Base-by-base conservation (phyloP, 1,140 invertebrate genomes). In the Anadara kagoshimensis region DNA sequence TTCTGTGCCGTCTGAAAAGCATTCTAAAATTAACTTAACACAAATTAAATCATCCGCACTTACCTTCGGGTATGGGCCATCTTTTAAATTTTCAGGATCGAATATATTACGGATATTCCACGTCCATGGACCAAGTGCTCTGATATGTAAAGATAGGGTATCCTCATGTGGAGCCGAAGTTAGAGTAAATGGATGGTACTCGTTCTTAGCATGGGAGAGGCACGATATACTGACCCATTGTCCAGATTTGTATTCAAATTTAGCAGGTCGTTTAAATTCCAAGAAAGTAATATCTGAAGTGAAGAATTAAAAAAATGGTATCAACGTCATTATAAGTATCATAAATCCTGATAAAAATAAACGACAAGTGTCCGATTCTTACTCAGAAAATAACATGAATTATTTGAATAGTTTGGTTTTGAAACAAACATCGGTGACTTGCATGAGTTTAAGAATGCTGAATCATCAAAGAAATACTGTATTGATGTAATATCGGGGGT, bases 81-180 rank as follows among this genome's bases (percentile, higher is more conserved):
- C 95, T 0, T 94, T 94, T 85, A 96, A 95, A 81, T 95, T 97
- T 85, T 97, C 98, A 1, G 97, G 96, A 90, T 98, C 97, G 85
- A 99, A 98, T 83, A 97, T 97, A 87, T 98, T 98, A 49, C 98
- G 92, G 1, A 99, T 88, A 84, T 99, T 99, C 97, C 97, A 99
- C 0, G 98, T 99, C 98, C 98, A 99, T 0, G 98, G 98, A 0
- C 98, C 98, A 20, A 87, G 74, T 24, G 86, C 89, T 72, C 99
- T 98, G 74, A 99, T 99, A 87, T 99, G 98, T 79, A 98, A 96
- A 1, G 96, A 98, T 0, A 99, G 90, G 83, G 95, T 98, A 88
- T 99, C 98, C 87, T 99, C 97, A 83, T 99, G 98, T 0, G 98
- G 98, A 1, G 97, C 97, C 16, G 98, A 99, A 0, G 98, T 99